These are phyloP conservation scores for Phaethornis superciliosus DNA, from an alignment of 2,113 vertebrate genomes.

Conservation along the genomic window DNA sequence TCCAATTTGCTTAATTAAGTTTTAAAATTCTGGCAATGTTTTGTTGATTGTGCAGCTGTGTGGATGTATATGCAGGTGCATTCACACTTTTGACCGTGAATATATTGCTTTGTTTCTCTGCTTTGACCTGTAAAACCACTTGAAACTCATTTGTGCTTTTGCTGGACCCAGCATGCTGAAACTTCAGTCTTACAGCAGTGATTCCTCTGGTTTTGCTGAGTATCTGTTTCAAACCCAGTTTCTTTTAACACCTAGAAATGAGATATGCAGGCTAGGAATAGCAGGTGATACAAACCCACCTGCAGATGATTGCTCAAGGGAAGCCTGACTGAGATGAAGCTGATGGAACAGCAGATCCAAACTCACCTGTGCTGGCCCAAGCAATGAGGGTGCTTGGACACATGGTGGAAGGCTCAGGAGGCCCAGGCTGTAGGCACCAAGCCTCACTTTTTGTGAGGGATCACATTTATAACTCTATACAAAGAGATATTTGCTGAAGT, in stretches of 20 bases:
- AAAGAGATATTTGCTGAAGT: background rate
- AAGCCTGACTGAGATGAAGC: background rate
- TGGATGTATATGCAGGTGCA: conserved; percentile 23
- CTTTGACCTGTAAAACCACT: conserved; percentile 28
- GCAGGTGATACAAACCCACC: background rate
- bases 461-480: background rate
- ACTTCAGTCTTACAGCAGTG: background rate
- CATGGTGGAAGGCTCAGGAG: background rate
- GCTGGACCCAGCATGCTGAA: background rate
- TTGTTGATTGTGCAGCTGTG: conserved; percentile 29
- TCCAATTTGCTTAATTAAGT: background rate
- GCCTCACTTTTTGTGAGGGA: background rate
- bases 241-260: background rate
- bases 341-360: background rate
- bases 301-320: background rate
- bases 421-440: background rate
- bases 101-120: conserved; percentile 25
- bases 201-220: background rate
- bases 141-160: conserved; percentile 20
- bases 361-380: background rate
- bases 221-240: conserved; percentile 9
- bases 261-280: background rate
- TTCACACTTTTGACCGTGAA: background rate
- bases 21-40: conserved; percentile 7
- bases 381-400: rapidly evolving